These are phyloP conservation scores for Microplitis mediator DNA, from an alignment of 1,140 invertebrate genomes.

Conservation along the genomic window DNA sequence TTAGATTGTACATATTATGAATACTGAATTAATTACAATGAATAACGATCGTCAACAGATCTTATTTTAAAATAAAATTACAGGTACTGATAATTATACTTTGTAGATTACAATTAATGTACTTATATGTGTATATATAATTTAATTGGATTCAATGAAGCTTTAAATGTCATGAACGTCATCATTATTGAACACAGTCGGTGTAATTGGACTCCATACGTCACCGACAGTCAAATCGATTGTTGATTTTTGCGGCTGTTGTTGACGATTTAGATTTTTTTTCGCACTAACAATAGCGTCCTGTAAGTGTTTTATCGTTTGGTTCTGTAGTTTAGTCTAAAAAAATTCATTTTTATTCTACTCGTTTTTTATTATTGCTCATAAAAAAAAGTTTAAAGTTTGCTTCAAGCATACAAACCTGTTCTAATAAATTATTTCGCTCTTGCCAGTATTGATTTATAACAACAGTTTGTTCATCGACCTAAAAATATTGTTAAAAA, in stretches of 20 bases:
- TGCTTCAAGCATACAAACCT: constrained; percentile 40
- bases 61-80: constrained; percentile 20
- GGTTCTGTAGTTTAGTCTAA: constrained; percentile 54
- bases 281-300: constrained; percentile 56
- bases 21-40: constrained; percentile 4
- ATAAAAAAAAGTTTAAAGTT: background rate
- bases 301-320: constrained; percentile 58
- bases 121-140: background rate
- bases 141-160: constrained; percentile 7
- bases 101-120: constrained; percentile 6
- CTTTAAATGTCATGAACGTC: constrained; percentile 61
- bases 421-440: constrained; percentile 48
- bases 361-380: background rate
- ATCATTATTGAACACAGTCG: constrained; percentile 52
- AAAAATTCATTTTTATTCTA: constrained; percentile 4
- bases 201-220: constrained; percentile 51
- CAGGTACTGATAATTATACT: constrained; percentile 15
- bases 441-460: constrained; percentile 49
- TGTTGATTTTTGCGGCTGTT: constrained; percentile 51
- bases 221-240: constrained; percentile 53
- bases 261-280: constrained; percentile 53
- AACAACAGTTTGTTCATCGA: constrained; percentile 45
- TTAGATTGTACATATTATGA: background rate
- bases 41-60: background rate
- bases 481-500: constrained; percentile 40